A percentile compares a stretch with the other conserved stretches of the same genome.
phyloP scores from a whole-genome alignment of 2,113 vertebrate species.

The Cynoglossus semilaevis region DNA sequence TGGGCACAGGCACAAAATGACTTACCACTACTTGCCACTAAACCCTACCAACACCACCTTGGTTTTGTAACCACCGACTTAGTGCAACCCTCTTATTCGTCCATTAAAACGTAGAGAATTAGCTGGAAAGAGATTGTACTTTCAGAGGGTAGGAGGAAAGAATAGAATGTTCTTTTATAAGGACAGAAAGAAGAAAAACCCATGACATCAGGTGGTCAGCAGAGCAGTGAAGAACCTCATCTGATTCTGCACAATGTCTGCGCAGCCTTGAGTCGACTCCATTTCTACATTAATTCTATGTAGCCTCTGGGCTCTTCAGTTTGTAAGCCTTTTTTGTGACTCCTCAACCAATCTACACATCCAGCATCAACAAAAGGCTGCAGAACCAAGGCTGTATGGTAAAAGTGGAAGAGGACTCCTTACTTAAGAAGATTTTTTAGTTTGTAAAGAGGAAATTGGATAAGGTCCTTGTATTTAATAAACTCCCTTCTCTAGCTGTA shows the following conservation, averaged over 20 bases:
- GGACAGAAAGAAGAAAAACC: background rate
- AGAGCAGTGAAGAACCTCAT: background rate
- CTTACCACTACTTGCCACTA: no score
- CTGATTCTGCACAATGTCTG: constrained; percentile 23
- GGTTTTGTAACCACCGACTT: no score
- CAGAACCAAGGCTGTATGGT: constrained; percentile 15
- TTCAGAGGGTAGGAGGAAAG: no score
- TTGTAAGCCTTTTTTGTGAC: constrained; percentile 19
- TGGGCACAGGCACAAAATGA: background rate
- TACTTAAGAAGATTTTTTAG: background rate
- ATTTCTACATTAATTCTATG: constrained; percentile 19
- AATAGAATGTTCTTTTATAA: background rate
- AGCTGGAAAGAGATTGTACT: background rate
- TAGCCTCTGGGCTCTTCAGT: constrained; percentile 9
- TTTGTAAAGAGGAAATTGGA: background rate
- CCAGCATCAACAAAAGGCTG: constrained; percentile 7
- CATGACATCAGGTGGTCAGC: constrained; percentile 2
- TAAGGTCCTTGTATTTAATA: constrained; percentile 21
- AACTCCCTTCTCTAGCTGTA: constrained; percentile 11
- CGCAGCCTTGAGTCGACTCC: constrained; percentile 32
- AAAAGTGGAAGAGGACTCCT: constrained; percentile 36
- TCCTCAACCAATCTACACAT: constrained; percentile 12
- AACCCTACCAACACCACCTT: no score
- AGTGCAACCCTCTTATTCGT: no score
- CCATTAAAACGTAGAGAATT: no score